phyloP scores from a whole-genome alignment of 2,113 vertebrate genomes.

The Heterochromis multidens region DNA sequence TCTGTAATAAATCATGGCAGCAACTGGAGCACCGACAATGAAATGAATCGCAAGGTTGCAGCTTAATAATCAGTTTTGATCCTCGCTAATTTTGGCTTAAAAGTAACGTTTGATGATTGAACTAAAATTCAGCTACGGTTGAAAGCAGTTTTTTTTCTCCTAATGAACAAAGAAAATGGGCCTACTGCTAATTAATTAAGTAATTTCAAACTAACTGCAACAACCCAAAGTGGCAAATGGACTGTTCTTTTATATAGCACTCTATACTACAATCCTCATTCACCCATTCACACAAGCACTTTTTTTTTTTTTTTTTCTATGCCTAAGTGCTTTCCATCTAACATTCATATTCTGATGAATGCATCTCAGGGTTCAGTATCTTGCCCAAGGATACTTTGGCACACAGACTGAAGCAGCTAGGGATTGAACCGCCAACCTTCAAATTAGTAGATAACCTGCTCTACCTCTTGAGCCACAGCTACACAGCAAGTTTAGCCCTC shows the following conservation, averaged over 20 bases:
- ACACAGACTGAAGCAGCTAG: no score
- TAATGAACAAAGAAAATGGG: background rate
- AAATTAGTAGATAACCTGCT: no score
- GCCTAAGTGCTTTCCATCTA: background rate
- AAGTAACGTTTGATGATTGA: background rate
- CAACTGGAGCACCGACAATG: background rate
- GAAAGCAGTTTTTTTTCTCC: background rate
- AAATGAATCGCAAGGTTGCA: background rate
- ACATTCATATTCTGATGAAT: background rate
- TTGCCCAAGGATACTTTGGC: no score
- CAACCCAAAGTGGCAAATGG: no score
- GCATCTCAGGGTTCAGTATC: no score
- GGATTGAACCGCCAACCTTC: no score
- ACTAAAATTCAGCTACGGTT: background rate
- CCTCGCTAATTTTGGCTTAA: background rate
- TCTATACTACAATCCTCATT: no score
- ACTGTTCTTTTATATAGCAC: no score
- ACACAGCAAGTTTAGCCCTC: no score
- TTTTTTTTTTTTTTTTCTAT: background rate
- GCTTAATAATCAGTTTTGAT: background rate
- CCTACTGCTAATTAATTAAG: background rate
- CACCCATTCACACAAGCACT: no score
- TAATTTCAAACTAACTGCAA: background rate
- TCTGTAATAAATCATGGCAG: background rate
- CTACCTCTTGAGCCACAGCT: no score